Evolutionary conservation across 2,888 invertebrate genomes (phyloP).

Genomic region (Resseliella maxima): DNA sequence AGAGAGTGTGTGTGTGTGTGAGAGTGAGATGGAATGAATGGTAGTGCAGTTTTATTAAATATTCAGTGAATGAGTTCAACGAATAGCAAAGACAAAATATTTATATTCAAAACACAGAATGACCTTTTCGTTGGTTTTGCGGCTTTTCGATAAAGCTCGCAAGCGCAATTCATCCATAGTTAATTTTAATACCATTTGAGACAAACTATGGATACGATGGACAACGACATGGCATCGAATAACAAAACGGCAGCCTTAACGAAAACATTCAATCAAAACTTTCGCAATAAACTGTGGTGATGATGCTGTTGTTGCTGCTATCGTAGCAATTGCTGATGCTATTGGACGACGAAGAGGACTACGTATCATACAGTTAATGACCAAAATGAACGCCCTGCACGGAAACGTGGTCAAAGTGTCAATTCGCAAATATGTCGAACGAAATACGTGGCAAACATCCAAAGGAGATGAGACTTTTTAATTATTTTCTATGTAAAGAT

Average conservation of each 20-base stretch:
- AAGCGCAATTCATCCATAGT: conserved; percentile 33
- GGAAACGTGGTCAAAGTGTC: neutral
- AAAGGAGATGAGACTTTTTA: conserved; percentile 11
- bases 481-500: neutral
- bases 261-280: conserved; percentile 50
- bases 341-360: neutral
- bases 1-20: too few species aligned
- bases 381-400: neutral
- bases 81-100: conserved; percentile 21
- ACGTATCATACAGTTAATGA: neutral
- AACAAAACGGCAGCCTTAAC: neutral
- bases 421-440: conserved; percentile 13
- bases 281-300: neutral
- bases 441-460: conserved; percentile 28
- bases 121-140: conserved; percentile 8
- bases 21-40: neutral
- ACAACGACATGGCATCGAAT: neutral
- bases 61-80: neutral
- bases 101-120: conserved; percentile 42
- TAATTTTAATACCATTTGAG: conserved; percentile 43
- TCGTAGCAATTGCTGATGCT: too few species aligned
- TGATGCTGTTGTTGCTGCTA: too few species aligned
- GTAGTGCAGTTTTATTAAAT: neutral
- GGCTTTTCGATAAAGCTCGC: neutral
- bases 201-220: conserved; percentile 24